A percentile compares a stretch with the other conserved stretches of the same genome.
These are phyloP conservation scores for Ailurus styani DNA, from an alignment of 2,113 vertebrate genomes.

Conservation along the genomic window DNA sequence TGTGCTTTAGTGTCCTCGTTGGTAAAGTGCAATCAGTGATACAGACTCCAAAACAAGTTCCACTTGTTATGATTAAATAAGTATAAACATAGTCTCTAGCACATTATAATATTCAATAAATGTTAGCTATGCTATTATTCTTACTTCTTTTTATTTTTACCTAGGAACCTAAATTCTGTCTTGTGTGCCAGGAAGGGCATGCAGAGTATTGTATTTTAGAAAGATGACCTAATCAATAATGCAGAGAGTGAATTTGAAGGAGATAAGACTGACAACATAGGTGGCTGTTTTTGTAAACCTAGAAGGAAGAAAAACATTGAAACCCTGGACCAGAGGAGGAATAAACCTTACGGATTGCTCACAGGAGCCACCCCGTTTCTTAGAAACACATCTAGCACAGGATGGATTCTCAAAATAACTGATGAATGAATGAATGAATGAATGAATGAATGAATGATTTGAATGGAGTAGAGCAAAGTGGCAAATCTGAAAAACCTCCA, in stretches of 20 bases:
- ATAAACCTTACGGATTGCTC: not conserved
- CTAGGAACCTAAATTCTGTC: not conserved
- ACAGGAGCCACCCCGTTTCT: not conserved
- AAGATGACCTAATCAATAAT: not conserved
- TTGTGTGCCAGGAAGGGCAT: not conserved
- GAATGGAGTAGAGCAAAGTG: not conserved
- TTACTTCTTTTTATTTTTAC: not conserved
- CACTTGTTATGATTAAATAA: not conserved
- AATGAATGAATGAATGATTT: not conserved
- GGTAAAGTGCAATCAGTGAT: not conserved
- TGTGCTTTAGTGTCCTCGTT: not conserved
- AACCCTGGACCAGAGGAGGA: not conserved
- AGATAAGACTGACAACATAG: not conserved
- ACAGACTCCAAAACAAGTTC: not conserved
- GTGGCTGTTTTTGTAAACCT: not conserved
- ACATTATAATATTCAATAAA: not conserved
- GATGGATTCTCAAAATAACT: not conserved
- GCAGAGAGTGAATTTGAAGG: not conserved
- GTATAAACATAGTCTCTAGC: not conserved
- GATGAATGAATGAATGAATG: not conserved
- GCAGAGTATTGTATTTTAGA: not conserved
- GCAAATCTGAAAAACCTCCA: not conserved
- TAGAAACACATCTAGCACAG: not conserved
- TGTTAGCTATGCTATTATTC: not conserved
- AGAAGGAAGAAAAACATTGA: not conserved